These are phyloP conservation scores for Drosophila infuscata DNA, from an alignment of 2,888 invertebrate genomes.

Conservation along the genomic window DNA sequence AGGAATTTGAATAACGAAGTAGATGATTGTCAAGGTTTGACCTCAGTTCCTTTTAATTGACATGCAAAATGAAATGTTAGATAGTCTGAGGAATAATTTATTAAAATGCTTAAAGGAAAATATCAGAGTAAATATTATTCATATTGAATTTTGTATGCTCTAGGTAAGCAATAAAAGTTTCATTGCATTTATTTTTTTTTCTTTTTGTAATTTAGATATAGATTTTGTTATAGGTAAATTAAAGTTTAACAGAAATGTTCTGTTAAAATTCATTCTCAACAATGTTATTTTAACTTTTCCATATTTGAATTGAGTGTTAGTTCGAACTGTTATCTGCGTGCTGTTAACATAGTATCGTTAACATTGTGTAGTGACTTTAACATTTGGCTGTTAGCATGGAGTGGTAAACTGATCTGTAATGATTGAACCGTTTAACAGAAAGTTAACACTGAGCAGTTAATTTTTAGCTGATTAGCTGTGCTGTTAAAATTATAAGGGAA, in stretches of 20 bases:
- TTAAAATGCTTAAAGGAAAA: constrained; percentile 17
- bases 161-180: background rate
- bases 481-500: background rate
- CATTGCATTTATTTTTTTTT: background rate
- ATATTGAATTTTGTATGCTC: background rate
- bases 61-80: constrained; percentile 51
- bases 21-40: constrained; percentile 19
- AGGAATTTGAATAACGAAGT: background rate
- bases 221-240: background rate
- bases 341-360: background rate
- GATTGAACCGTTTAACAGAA: background rate
- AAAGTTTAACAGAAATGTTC: background rate
- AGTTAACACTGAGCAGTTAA: background rate
- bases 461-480: background rate
- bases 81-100: constrained; percentile 60
- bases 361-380: background rate
- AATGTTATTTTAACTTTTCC: background rate
- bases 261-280: background rate
- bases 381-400: background rate
- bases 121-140: too few relatives aligned
- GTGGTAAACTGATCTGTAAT: background rate
- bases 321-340: background rate
- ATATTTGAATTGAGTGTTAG: background rate
- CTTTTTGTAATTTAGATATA: background rate
- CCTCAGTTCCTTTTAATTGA: constrained; percentile 55